These are phyloP conservation scores for Drosophila maculinotata DNA, from an alignment of 2,888 invertebrate genomes.

Conservation along the genomic window DNA sequence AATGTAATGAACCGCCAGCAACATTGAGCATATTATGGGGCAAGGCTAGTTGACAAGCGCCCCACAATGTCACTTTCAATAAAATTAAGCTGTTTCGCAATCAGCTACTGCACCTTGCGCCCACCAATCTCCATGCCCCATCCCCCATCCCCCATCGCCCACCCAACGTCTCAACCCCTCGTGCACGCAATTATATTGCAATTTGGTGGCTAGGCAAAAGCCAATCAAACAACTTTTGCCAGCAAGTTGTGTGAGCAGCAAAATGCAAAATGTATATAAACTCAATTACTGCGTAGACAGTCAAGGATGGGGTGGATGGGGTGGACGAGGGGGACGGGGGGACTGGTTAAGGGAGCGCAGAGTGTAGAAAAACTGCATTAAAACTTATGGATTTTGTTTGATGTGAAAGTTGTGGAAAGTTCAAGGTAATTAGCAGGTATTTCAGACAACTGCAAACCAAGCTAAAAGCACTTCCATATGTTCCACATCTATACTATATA, in stretches of 20 bases:
- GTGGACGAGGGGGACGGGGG: neutral
- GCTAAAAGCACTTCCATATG: conserved; percentile 8
- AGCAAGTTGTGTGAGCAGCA: conserved; percentile 47
- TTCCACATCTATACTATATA: neutral
- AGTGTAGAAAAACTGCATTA: conserved; percentile 51
- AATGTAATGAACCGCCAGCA: conserved; percentile 41
- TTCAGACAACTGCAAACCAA: conserved; percentile 15
- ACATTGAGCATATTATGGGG: conserved; percentile 19
- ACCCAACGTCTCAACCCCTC: neutral
- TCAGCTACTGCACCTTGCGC: conserved; percentile 56
- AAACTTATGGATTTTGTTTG: conserved; percentile 60
- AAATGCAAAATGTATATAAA: conserved; percentile 78
- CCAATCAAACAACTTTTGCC: conserved; percentile 77
- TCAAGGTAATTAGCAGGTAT: conserved; percentile 52
- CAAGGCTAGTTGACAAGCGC: conserved; percentile 43
- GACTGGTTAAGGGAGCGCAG: conserved; percentile 14
- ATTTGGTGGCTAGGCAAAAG: conserved; percentile 76
- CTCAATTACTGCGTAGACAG: conserved; percentile 62
- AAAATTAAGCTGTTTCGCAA: conserved; percentile 72
- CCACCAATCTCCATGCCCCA: too few species aligned
- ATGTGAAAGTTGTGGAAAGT: conserved; percentile 48
- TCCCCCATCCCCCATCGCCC: neutral
- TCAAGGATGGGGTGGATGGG: neutral
- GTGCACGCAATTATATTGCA: conserved; percentile 77
- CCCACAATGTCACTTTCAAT: conserved; percentile 73